Base-by-base conservation (phyloP, 2,113 vertebrate genomes). In the Macaca mulatta region DNA sequence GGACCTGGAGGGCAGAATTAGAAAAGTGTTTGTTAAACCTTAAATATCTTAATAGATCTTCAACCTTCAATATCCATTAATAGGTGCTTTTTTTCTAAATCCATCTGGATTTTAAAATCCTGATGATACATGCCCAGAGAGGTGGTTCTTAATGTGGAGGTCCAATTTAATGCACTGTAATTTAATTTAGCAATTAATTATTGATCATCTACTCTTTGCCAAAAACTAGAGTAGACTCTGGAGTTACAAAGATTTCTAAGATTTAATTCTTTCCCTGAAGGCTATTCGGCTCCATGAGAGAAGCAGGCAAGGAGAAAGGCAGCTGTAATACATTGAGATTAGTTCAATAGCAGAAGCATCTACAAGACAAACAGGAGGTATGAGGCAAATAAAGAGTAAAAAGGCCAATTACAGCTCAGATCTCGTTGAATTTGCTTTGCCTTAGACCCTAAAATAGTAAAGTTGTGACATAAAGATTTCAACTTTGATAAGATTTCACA, bases 171-270 rank as follows among this genome's bases (percentile, higher is more conserved):
- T 59, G 64, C 43, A 78, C 1, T 84, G 2, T 52, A 52, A 95
- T 92, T 67, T 57, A 89, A 52, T 75, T 78, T 45, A 32, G 25
- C 38, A 59, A 78, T 91, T 91, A 52, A 69, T 94, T 96, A 88
- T 88, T 40, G 70, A 97, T 96, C 64, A 72, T 64, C 9, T 78
- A 38, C 11, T 80, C 59, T 88, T 93, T 95, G 70, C 38, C 87
- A 72, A 77, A 86, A 95, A 48, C 61, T 75, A 11, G 25, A n/a
- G 18, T 27, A 83, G 30, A 6, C 35, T 93, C 48, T 77, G 1
- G 38, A 84, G 40, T 90, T 69, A 17, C 20, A 90, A 90, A 86
- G 45, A 86, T 74, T 40, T 48, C 59, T 52, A 27, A 59, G 52
- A 55, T 48, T 52, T 74, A 30, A 18, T 72, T 92, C 20, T 95